Conservation (phyloP, 2,888 invertebrate species). For the Agrochola litura region DNA sequence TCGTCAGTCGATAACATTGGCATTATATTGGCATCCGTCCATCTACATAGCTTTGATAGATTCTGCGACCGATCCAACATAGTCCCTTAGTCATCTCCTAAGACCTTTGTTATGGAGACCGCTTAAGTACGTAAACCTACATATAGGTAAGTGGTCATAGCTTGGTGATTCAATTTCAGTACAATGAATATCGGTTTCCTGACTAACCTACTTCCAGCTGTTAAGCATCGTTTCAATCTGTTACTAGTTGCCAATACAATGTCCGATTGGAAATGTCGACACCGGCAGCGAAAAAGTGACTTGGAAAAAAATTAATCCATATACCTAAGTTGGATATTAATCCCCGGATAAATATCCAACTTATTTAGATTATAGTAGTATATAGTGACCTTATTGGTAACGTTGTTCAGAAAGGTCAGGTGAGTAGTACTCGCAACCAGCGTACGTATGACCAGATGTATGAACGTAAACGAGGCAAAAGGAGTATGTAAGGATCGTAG, state of each 20-base stretch:
- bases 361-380: too few species aligned
- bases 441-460: too few species aligned
- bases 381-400: too few species aligned
- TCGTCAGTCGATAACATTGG: background rate
- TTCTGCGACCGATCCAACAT: slow-evolving; percentile 23
- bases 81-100: slow-evolving; percentile 33
- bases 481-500: too few species aligned
- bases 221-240: slow-evolving; percentile 41
- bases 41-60: slow-evolving; percentile 8
- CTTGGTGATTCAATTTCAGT: slow-evolving; percentile 48
- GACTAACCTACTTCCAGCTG: slow-evolving; percentile 49
- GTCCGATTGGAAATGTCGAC: slow-evolving; percentile 9
- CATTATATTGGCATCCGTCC: slow-evolving; percentile 25
- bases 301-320: background rate
- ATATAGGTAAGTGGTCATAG: slow-evolving; percentile 39
- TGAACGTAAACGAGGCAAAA: too few species aligned
- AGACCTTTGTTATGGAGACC: slow-evolving; percentile 38
- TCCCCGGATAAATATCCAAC: slow-evolving; percentile 6
- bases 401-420: too few species aligned
- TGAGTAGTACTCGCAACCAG: too few species aligned
- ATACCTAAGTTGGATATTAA: background rate
- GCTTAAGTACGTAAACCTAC: slow-evolving; percentile 37
- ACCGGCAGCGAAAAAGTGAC: background rate
- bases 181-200: slow-evolving; percentile 56
- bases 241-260: slow-evolving; percentile 13